A percentile compares a stretch with the other conserved stretches of the same genome.
phyloP scores from a whole-genome alignment of 2,113 vertebrate genomes.

The Plecotus auritus region DNA sequence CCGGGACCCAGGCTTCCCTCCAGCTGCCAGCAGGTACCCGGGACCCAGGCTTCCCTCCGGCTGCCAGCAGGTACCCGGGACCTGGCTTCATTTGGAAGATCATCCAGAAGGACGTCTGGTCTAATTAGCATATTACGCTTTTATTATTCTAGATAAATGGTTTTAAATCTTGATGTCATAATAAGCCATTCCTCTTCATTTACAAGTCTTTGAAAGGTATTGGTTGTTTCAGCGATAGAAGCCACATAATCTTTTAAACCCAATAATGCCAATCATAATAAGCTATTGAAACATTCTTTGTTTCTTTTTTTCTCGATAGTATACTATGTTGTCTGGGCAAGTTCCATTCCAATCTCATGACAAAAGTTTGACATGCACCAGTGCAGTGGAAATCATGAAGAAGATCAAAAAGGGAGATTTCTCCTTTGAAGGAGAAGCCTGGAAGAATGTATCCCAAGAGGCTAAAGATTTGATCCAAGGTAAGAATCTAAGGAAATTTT shows the following conservation, averaged over 20 bases:
- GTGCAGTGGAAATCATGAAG: slow-evolving; percentile 96
- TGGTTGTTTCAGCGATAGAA: background rate
- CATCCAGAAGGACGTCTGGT: no score
- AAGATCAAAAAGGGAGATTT: slow-evolving; percentile 99
- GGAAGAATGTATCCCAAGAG: slow-evolving; percentile 96
- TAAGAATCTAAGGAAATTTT: slow-evolving; percentile 57
- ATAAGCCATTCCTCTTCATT: background rate
- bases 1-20: no score
- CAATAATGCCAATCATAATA: background rate
- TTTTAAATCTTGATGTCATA: background rate
- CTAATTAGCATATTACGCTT: no score
- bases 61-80: no score
- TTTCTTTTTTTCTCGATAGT: slow-evolving; percentile 80
- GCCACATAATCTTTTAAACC: background rate
- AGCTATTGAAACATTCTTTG: background rate
- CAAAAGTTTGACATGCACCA: slow-evolving; percentile 91
- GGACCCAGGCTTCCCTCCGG: no score
- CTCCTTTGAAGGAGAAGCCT: slow-evolving; percentile 97
- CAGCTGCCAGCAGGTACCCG: no score
- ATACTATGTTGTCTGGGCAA: slow-evolving; percentile 98
- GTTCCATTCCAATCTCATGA: slow-evolving; percentile 97
- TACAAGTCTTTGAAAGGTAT: background rate
- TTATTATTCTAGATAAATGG: background rate
- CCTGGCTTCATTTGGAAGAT: no score
- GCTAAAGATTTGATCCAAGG: slow-evolving; percentile 98